Evolutionary conservation across 1,140 invertebrate species (phyloP), one percentile per base, ranked within the genome.

Genomic region (Oppia nitens): DNA sequence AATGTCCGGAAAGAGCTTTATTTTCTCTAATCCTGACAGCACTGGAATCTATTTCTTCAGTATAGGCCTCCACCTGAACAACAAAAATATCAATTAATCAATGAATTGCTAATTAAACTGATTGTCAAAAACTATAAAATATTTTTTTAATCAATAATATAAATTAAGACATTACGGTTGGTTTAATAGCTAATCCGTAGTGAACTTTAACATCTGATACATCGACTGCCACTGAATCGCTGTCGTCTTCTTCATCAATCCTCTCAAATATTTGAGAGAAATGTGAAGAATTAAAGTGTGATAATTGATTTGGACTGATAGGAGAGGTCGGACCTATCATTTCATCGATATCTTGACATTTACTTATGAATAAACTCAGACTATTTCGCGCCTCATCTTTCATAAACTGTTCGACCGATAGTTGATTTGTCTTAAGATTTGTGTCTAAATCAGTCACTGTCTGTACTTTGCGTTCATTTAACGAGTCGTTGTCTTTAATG

Each of bases 301-400:
- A 20, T 21, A 52, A 24, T 55, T 53, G 47, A 24, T 17, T 51
- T 1, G 66, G 66, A 64, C 61, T 63, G 1, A 60, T 27, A 21
- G 66, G 64, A 29, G 55, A 62, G 3, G 59, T 57, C 3, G 49
- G 45, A 3, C 66, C 66, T 0, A 67, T 50, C 63, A 67, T 64
- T 53, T 67, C 66, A 48, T 67, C 66, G 14, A 67, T 67, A 52
- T 67, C 66, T 59, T 66, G 27, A 52, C 62, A 66, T 53, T 66
- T 59, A 2, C 66, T 58, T 11, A 65, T 64, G 53, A 65, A 65
- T 4, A 20, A 24, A 50, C 47, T 57, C 21, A 56, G 29, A 21
- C 24, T 55, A 6, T 25, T 20, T 4, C 48, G 48, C 48, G n/a
- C 48, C 4, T 50, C n/a, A 25, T 57, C 56, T 45, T 57, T n/a